These are phyloP conservation scores for Burhinus bistriatus DNA, from an alignment of 2,113 vertebrate species.

Conservation along the genomic window DNA sequence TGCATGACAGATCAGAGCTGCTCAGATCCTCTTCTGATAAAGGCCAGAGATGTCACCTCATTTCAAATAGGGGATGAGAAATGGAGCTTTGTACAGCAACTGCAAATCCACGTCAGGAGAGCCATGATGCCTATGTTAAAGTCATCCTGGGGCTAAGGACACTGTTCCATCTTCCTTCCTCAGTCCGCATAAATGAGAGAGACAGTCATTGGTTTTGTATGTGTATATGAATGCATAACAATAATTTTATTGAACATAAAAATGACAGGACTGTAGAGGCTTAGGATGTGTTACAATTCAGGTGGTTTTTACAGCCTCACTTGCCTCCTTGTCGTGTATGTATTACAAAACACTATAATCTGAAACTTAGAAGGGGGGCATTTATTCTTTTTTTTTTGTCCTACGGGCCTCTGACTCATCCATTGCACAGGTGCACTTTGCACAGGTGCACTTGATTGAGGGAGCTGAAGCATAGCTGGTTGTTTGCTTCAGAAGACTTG, in stretches of 20 bases:
- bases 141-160: background rate
- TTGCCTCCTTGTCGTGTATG: too few species aligned
- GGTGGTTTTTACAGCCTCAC: background rate
- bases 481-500: background rate
- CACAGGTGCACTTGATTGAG: too few species aligned
- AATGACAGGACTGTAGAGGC: background rate
- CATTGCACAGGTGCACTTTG: background rate
- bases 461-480: background rate
- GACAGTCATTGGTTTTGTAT: background rate
- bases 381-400: background rate
- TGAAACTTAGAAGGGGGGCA: background rate
- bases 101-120: background rate
- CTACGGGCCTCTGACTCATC: background rate
- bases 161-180: background rate
- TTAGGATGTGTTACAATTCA: background rate
- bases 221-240: background rate
- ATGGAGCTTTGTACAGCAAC: background rate
- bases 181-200: background rate
- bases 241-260: background rate
- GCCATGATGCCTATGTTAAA: background rate
- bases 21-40: background rate
- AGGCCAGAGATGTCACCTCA: background rate
- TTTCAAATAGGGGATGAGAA: background rate
- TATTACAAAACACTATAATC: background rate
- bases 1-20: background rate